Evolutionary conservation across 2,888 invertebrate genomes (phyloP), one percentile per base, ranked within the genome.

Genomic region (Pollenia griseotomentosa): DNA sequence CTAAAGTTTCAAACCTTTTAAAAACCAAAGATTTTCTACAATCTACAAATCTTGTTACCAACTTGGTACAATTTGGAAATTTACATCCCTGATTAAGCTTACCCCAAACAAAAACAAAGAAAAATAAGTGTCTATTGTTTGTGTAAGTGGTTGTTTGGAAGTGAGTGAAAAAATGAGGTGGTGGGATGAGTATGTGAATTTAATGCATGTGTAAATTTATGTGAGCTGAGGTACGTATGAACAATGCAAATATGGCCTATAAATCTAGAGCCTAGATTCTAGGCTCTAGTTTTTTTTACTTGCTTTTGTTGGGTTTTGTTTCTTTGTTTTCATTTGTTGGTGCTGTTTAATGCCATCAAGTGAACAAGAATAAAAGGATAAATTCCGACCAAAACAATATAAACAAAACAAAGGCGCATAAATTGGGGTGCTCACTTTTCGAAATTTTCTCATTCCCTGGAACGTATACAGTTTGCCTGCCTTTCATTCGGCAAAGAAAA

Each of bases 291-390:
- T 70, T 68, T 33, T n/a, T 46, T 46, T 71, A 23, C n/a, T 74
- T 73, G 57, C n/a, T 63, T 57, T 48, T 65, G 55, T 65, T 82
- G 57, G 57, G 42, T 23, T 61, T 70, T 48, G n/a, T 44, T 71
- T 59, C 2, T 48, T 51, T 57, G 48, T 12, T 33, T 33, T 33
- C 33, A 33, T 33, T 33, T 70, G 12, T 65, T 51, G 61, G 10
- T 61, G 55, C 19, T 61, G 53, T 71, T 71, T 65, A 73, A 73
- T 81, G 55, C 8, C 55, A 57, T 79, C 19, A 63, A 81, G 55
- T 63, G 57, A 57, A 10, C 23, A 74, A 59, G 14, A 74, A 66
- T 74, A 71, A 57, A 74, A 66, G 40, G 7, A 82, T 57, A 66
- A 57, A 74, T 33, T 23, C 19, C 10, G 33, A 19, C 14, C 14